Evolutionary conservation across 2,888 invertebrate species (phyloP).

Genomic region (Campoletis raptor): DNA sequence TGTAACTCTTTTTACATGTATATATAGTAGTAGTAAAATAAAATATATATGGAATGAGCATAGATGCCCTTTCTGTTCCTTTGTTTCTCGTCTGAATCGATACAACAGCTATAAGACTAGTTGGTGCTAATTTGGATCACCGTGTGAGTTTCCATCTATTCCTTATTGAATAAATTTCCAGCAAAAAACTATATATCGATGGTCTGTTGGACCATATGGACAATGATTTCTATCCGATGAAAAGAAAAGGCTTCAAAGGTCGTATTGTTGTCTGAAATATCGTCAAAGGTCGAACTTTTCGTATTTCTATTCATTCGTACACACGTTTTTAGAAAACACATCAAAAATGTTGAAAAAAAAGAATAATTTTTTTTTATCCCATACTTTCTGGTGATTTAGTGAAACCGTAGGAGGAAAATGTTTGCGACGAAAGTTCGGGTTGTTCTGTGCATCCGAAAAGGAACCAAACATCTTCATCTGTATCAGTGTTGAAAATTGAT

Average conservation of each 20-base stretch:
- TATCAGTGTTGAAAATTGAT: too few species aligned
- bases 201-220: background rate
- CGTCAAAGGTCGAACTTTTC: too few species aligned
- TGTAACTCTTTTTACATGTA: conserved; percentile 1
- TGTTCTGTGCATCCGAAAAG: too few species aligned
- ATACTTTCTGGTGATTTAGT: too few species aligned
- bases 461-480: too few species aligned
- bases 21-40: conserved; percentile 19
- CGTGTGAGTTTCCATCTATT: background rate
- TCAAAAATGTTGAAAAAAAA: too few species aligned
- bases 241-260: background rate
- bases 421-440: too few species aligned
- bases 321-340: too few species aligned
- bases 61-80: conserved; percentile 59
- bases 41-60: conserved; percentile 51
- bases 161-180: background rate
- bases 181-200: background rate
- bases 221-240: background rate
- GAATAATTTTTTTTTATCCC: too few species aligned
- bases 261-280: too few species aligned
- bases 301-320: too few species aligned
- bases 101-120: conserved; percentile 9
- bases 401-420: too few species aligned
- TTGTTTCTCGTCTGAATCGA: conserved; percentile 58
- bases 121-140: conserved; percentile 36